phyloP scores from a whole-genome alignment of 2,113 vertebrate genomes.

The Lycocorax pyrrhopterus region DNA sequence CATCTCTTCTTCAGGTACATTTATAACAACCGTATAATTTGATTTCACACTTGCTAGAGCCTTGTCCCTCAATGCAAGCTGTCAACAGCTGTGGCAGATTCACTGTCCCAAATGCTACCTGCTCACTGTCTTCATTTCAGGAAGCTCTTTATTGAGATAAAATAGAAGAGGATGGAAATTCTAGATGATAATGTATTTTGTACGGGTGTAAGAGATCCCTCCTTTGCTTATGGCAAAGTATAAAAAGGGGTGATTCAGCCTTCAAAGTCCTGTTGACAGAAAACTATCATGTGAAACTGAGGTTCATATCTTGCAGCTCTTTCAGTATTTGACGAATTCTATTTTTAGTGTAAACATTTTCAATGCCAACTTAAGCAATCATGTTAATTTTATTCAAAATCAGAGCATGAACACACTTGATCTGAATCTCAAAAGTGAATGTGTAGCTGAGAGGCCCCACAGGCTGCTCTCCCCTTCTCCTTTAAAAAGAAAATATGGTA shows the following conservation, averaged over 20 bases:
- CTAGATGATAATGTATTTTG: background rate
- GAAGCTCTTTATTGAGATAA: background rate
- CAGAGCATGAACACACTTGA: background rate
- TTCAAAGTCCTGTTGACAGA: background rate
- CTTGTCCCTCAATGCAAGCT: background rate
- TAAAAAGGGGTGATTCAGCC: background rate
- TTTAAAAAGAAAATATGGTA: background rate
- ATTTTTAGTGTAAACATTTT: background rate
- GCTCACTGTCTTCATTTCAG: background rate
- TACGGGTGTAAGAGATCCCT: background rate
- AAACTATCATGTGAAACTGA: fast-evolving
- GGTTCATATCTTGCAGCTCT: background rate
- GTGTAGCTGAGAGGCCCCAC: background rate
- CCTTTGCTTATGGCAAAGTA: background rate
- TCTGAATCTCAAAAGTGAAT: background rate
- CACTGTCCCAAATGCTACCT: background rate
- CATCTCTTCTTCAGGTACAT: background rate
- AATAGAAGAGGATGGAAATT: background rate
- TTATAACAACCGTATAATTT: background rate
- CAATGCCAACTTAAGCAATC: background rate
- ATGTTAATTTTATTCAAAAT: background rate
- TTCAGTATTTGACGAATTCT: background rate
- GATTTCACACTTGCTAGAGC: background rate
- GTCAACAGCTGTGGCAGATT: background rate
- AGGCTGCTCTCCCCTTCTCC: background rate